Base-by-base conservation (phyloP, 2,888 invertebrate species). In the Hypselothyrea guttata region DNA sequence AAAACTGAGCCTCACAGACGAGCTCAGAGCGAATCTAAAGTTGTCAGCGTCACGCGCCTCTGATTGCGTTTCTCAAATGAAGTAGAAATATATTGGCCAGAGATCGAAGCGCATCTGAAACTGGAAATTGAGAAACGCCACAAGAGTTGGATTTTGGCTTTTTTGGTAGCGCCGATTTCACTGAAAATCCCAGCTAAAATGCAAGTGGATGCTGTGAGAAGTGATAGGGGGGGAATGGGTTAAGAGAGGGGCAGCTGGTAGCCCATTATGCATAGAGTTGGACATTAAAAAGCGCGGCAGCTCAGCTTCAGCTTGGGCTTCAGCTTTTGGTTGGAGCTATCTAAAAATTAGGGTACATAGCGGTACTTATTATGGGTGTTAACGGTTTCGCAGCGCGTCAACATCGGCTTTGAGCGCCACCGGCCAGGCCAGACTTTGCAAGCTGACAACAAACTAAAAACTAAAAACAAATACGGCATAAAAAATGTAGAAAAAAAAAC, bases 281-380 rank as follows among this genome's bases (percentile, higher is more conserved):
- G 63, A 68, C 49, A 73, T 75, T 75, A 79, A 83, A 83, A 84
- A 62, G 60, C 66, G 71, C 71, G 67, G 62, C 65, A 52, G 75
- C 55, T 34, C 12, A 31, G 7, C 33, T 7, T 34, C 16, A 40
- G 27, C 27, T 42, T n/a, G n/a, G n/a, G n/a, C n/a, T n/a, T n/a
- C n/a, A n/a, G n/a, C n/a, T n/a, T n/a, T n/a, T n/a, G n/a, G n/a
- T n/a, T n/a, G n/a, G n/a, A 35, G 48, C 60, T 46, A 70, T 51
- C 54, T 52, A 66, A 75, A 85, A 86, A 86, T 86, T 87, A 73
- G 87, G 88, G 71, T 87, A 87, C 65, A 75, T 87, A 87, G 86
- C 87, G 88, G 87, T 87, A 87, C 86, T 86, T 86, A 83, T 81
- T 79, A 82, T 84, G 75, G 83, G 71, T 84, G 82, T 77, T 87